Conservation (phyloP, 1,140 invertebrate genomes). For the Papilio glaucus region DNA sequence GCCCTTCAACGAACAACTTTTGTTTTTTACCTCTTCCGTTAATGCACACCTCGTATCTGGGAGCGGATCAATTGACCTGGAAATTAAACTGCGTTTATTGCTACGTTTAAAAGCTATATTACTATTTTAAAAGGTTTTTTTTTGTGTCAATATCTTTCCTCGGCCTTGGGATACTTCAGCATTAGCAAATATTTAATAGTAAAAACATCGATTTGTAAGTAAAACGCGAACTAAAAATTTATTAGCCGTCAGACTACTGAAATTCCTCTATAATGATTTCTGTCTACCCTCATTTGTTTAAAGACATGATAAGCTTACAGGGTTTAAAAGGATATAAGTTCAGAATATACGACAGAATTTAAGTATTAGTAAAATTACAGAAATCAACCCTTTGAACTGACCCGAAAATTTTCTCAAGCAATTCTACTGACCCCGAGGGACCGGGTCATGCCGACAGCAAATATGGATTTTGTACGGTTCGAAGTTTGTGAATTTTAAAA, state of each 20-base stretch:
- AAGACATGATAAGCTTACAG: too few relatives aligned
- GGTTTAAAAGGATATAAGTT: too few relatives aligned
- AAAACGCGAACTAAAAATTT: too few relatives aligned
- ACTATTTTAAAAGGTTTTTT: too few relatives aligned
- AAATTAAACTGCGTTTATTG: neutral
- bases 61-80: neutral
- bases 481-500: neutral
- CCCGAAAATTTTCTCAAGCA: constrained; percentile 14
- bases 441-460: neutral
- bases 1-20: neutral
- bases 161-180: neutral
- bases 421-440: neutral
- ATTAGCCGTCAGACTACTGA: too few relatives aligned
- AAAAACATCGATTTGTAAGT: too few relatives aligned
- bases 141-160: neutral
- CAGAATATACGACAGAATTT: too few relatives aligned
- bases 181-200: too few relatives aligned
- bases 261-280: too few relatives aligned
- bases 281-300: too few relatives aligned
- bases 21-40: neutral
- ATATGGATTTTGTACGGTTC: constrained; percentile 6
- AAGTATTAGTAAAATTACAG: neutral
- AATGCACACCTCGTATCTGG: neutral
- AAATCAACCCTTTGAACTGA: neutral
- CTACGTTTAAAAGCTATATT: neutral